Evolutionary conservation across 2,113 vertebrate genomes (phyloP), one percentile per base, ranked within the genome.

Genomic region (Anolis sagrei): DNA sequence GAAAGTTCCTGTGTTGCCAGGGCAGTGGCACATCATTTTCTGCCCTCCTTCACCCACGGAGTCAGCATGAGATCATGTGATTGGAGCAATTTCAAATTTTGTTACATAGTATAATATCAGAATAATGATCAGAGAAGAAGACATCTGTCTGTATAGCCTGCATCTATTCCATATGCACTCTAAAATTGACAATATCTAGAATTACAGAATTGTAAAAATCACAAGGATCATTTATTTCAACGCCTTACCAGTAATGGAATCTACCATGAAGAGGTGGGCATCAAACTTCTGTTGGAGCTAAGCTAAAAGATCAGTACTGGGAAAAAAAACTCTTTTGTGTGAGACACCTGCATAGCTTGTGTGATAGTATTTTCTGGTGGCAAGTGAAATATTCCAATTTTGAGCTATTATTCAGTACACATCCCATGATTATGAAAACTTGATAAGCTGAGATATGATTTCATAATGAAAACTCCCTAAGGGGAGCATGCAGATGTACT

Each of bases 401-500:
- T 14, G 1, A 34, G 48, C n/a, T 78, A 85, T 78, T 78, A 85
- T 78, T 78, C 75, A 21, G 25, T 58, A 78, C 83, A 78, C 66
- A 58, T 69, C 64, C 75, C 75, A 39, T 54, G 64, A 85, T 85
- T 70, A 69, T 39, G 49, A 14, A 84, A 84, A 77, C 49, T 54
- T 69, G 83, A 77, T 77, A 77, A 69, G 73, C 7, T 4, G 21
- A 84, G 75, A 54, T 84, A 54, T 29, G 83, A 69, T 85, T 78
- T 58, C 3, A 78, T 78, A 78, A 85, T 70, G 62, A 58, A 85
- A 85, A 78, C 32, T 78, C 83, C 83, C 75, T 32, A 85, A 70
- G 64, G 75, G 64, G 36, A 36, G 48, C 62, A 77, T 54, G 25
- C 75, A 70, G 75, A 54, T 70, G 64, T 77, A 78, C 62, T 21